Conservation (phyloP, 53 echinoderm and acorn worm species). For the Zoroaster sp. region DNA sequence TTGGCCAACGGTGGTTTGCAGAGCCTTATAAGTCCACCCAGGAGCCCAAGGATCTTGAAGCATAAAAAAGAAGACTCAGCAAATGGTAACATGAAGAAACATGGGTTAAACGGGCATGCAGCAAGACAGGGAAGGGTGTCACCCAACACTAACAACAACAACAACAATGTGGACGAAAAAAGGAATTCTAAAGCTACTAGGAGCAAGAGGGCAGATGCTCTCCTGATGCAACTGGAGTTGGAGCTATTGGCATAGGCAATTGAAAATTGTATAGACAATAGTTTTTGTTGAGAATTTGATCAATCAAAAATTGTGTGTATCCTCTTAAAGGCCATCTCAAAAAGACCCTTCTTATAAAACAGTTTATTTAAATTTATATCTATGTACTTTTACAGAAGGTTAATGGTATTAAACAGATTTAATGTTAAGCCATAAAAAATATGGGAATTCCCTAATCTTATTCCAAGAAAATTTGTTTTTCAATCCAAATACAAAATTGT, state of each 20-base stretch:
- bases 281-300: neutral
- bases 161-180: neutral
- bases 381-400: too few relatives aligned
- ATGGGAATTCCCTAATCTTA: too few relatives aligned
- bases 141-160: conserved; percentile 57
- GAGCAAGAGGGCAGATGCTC: conserved; percentile 2
- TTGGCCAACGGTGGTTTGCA: conserved; percentile 6
- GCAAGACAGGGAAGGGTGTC: conserved; percentile 47
- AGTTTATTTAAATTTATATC: too few relatives aligned
- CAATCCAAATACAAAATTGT: too few relatives aligned
- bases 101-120: neutral
- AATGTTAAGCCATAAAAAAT: too few relatives aligned
- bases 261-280: neutral
- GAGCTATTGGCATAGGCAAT: conserved; percentile 27
- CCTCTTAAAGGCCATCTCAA: too few relatives aligned
- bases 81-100: conserved; percentile 36
- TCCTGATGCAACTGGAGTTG: neutral
- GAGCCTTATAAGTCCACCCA: conserved; percentile 32
- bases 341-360: too few relatives aligned
- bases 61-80: conserved; percentile 47
- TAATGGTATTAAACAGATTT: too few relatives aligned
- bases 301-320: too few relatives aligned
- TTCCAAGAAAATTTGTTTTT: too few relatives aligned
- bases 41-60: conserved; percentile 36
- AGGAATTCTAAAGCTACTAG: neutral